A percentile compares a stretch with the other conserved stretches of the same genome.
Evolutionary conservation across 2,113 vertebrate species (phyloP).

Genomic region (Zosterops hypoxanthus): DNA sequence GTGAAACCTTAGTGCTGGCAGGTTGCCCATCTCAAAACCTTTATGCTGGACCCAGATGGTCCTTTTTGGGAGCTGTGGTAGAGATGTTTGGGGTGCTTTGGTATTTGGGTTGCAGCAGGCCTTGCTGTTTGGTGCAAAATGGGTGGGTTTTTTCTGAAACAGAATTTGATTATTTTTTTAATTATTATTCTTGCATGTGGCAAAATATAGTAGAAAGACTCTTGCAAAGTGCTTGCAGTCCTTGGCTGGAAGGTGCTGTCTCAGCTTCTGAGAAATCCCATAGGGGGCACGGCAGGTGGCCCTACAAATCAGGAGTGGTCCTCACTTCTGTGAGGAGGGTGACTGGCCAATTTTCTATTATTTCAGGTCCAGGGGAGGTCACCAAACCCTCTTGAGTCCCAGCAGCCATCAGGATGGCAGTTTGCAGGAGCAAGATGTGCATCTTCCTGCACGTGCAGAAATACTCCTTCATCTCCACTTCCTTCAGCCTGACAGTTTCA

Average conservation of each 20-base stretch:
- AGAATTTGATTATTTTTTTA: not conserved
- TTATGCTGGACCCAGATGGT: not conserved
- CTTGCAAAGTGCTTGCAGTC: not conserved
- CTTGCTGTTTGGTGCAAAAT: not conserved
- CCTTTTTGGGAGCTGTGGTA: not conserved
- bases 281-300: fast-evolving
- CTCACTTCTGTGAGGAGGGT: not conserved
- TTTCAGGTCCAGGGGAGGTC: not conserved
- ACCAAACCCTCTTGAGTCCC: fast-evolving
- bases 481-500: not conserved
- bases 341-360: not conserved
- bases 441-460: not conserved
- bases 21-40: not conserved
- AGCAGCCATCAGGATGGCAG: not conserved
- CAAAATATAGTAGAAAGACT: not conserved
- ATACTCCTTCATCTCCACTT: not conserved
- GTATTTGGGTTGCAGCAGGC: not conserved
- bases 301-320: not conserved
- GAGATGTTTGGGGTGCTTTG: not conserved
- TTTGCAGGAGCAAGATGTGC: not conserved
- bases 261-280: not conserved
- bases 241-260: not conserved
- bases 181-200: not conserved
- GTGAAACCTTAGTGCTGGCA: fast-evolving
- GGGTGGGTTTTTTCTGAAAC: not conserved